A percentile compares a stretch with the other conserved stretches of the same genome.
These are phyloP conservation scores for Xiphophorus maculatus DNA, from an alignment of 2,113 vertebrate genomes.

Conservation along the genomic window DNA sequence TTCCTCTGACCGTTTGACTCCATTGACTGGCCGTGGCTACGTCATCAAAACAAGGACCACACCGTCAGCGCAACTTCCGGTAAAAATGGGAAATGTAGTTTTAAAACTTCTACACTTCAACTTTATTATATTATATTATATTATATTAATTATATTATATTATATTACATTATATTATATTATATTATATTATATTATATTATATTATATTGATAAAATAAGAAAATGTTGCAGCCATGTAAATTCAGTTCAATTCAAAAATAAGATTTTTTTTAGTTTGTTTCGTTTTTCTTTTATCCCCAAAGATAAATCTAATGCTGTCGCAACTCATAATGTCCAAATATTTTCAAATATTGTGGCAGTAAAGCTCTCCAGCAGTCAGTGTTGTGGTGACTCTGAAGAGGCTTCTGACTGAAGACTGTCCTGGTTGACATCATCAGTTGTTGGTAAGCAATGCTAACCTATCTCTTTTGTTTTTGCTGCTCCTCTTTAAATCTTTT, in stretches of 20 bases:
- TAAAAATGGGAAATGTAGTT: slow-evolving; percentile 78
- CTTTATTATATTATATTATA: background rate
- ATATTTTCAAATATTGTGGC: too few species aligned
- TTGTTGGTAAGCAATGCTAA: too few species aligned
- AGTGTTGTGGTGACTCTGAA: too few species aligned
- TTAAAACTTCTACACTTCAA: background rate
- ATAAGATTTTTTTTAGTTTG: too few species aligned
- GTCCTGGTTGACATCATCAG: too few species aligned
- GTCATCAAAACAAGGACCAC: slow-evolving; percentile 72
- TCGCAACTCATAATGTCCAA: too few species aligned
- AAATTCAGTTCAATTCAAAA: too few species aligned
- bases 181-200: background rate
- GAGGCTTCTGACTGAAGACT: too few species aligned
- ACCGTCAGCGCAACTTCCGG: background rate
- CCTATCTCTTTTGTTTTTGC: background rate
- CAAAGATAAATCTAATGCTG: too few species aligned
- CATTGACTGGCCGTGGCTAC: slow-evolving; percentile 65
- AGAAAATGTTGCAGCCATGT: too few species aligned
- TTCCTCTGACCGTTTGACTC: slow-evolving; percentile 67
- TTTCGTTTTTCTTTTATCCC: too few species aligned
- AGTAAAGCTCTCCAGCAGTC: too few species aligned
- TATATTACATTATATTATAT: background rate
- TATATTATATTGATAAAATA: background rate
- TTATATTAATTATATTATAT: background rate
- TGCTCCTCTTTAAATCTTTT: background rate